Conservation (phyloP, 2,797 vertebrate genomes). For the Craterocephalus amniculus region DNA sequence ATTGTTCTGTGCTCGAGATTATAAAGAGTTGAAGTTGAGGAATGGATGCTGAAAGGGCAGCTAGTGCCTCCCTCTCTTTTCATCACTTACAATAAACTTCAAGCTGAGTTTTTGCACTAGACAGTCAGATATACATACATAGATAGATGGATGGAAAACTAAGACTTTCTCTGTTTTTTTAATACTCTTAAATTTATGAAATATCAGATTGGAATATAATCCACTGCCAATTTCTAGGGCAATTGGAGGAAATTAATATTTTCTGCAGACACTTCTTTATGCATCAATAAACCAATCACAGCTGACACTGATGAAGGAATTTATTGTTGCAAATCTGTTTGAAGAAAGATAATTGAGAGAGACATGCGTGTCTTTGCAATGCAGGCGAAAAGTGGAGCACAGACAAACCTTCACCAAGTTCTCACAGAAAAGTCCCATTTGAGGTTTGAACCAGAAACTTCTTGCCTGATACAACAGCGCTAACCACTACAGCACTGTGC, state of each 20-base stretch:
- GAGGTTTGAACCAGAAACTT: background rate
- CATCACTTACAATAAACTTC: background rate
- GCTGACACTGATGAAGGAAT: background rate
- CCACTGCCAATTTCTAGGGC: background rate
- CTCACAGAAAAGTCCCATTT: background rate
- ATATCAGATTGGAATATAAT: background rate
- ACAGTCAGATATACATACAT: no score
- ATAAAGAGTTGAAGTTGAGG: background rate
- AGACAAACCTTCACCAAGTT: background rate
- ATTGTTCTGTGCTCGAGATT: background rate
- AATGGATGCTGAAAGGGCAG: background rate
- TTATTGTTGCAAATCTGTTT: background rate
- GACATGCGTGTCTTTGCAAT: background rate
- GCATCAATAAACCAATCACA: background rate
- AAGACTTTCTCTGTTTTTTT: background rate
- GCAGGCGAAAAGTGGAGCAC: background rate
- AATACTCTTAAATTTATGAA: background rate
- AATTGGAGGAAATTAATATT: background rate
- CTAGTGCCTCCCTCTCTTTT: background rate
- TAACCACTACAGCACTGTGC: background rate
- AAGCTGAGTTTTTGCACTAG: background rate
- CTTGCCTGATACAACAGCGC: background rate
- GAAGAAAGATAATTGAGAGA: background rate
- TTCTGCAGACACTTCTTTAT: background rate
- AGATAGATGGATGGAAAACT: background rate